These are phyloP conservation scores for Strigops habroptila DNA, from an alignment of 2,113 vertebrate genomes.

Conservation along the genomic window DNA sequence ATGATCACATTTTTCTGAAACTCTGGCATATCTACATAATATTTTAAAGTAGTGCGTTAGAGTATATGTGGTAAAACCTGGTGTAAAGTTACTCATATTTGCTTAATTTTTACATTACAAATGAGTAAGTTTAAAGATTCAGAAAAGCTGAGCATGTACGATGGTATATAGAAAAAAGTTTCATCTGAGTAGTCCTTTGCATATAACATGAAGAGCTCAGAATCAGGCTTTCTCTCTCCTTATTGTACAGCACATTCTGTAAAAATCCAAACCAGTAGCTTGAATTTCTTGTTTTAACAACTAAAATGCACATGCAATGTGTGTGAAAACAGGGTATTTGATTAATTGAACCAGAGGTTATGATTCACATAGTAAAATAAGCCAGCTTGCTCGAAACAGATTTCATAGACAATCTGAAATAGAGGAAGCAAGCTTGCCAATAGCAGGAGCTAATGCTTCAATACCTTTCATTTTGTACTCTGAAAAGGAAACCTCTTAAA, in stretches of 20 bases:
- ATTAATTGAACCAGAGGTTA: not conserved
- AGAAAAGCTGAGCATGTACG: not conserved
- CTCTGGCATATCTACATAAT: not conserved
- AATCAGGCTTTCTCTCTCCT: slow-evolving; percentile 10
- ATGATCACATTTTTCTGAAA: slow-evolving; percentile 12
- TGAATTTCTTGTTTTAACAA: not conserved
- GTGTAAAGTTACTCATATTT: not conserved
- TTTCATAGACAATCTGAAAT: slow-evolving; percentile 40
- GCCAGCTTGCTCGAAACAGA: slow-evolving; percentile 29
- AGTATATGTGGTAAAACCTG: not conserved
- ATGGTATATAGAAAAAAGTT: slow-evolving; percentile 45
- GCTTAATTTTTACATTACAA: not conserved
- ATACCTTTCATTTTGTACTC: slow-evolving; percentile 66
- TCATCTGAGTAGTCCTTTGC: slow-evolving; percentile 21
- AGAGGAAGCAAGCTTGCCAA: slow-evolving; percentile 58
- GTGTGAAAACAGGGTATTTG: not conserved
- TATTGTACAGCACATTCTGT: slow-evolving; percentile 19
- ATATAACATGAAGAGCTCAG: slow-evolving; percentile 22
- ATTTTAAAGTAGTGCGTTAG: not conserved
- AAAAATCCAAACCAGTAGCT: not conserved
- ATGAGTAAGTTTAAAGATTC: not conserved
- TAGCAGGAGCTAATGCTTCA: slow-evolving; percentile 64
- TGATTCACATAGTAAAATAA: slow-evolving; percentile 23
- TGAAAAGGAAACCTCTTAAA: slow-evolving; percentile 66
- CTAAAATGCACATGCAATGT: not conserved